A percentile compares a stretch with the other conserved stretches of the same genome.
Conservation (phyloP, 2,797 vertebrate genomes). For the Falco peregrinus region DNA sequence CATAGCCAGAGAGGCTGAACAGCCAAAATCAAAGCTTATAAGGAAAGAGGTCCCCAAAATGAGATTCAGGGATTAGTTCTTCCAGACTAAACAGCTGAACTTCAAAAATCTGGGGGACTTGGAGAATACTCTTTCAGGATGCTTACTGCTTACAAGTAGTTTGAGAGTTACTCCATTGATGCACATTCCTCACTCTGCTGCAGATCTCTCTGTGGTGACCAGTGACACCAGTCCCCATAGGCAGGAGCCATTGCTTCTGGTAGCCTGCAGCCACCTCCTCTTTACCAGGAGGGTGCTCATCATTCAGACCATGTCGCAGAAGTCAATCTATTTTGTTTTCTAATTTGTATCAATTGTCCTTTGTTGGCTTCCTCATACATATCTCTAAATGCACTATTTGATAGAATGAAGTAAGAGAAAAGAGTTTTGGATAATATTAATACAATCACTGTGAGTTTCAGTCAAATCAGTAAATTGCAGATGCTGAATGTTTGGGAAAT, state of each 20-base stretch:
- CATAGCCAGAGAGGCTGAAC: background rate
- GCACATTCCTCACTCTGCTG: background rate
- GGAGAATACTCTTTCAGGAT: background rate
- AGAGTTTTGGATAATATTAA: constrained; percentile 16
- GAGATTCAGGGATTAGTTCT: background rate
- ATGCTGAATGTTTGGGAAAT: constrained; percentile 10
- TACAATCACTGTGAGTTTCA: background rate
- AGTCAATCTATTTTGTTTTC: background rate
- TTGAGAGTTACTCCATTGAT: background rate
- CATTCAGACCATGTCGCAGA: background rate
- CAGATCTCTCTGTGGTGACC: background rate
- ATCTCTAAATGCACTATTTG: background rate
- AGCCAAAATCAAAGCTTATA: background rate
- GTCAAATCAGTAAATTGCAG: constrained; percentile 24
- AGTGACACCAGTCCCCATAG: background rate
- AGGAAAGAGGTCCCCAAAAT: background rate
- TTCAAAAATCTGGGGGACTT: background rate
- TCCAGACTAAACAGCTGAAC: background rate
- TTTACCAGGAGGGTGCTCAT: background rate
- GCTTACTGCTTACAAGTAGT: background rate
- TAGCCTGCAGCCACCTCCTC: background rate
- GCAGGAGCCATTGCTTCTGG: background rate
- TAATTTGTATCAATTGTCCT: background rate
- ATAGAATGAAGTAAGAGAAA: background rate
- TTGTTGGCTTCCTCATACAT: background rate